Evolutionary conservation across 2,888 invertebrate genomes (phyloP).

Genomic region (Cheilosia vulpina): DNA sequence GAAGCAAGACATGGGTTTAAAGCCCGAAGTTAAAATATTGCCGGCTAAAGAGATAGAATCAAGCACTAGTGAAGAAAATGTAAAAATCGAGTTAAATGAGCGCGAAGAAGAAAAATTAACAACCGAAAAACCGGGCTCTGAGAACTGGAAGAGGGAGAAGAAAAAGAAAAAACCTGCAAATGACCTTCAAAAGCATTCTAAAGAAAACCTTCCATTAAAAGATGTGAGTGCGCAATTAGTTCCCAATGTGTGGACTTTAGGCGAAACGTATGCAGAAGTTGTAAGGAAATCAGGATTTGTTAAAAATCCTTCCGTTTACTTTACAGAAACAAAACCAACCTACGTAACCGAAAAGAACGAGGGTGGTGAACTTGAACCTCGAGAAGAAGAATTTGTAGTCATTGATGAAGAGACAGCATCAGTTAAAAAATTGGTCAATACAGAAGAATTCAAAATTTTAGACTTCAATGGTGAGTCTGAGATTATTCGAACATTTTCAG

Average conservation of each 20-base stretch:
- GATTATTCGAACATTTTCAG: not conserved
- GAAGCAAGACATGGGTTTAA: no score
- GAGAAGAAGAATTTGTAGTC: not conserved
- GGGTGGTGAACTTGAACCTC: not conserved
- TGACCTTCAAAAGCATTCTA: not conserved
- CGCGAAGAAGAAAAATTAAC: not conserved
- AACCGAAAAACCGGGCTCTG: not conserved
- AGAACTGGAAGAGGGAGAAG: constrained; percentile 33
- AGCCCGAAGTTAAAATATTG: no score
- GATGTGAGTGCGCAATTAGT: not conserved
- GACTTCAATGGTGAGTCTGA: not conserved
- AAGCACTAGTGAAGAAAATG: not conserved
- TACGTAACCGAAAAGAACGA: not conserved
- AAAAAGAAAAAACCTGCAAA: not conserved
- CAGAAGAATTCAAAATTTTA: not conserved
- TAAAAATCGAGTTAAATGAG: not conserved
- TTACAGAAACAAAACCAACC: constrained; percentile 6
- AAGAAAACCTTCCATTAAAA: not conserved
- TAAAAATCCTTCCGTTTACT: constrained; percentile 69
- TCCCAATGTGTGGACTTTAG: constrained; percentile 47
- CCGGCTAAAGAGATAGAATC: no score
- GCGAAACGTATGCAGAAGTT: constrained; percentile 82
- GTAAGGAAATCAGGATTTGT: constrained; percentile 80
- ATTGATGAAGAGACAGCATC: not conserved
- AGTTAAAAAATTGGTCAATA: not conserved